Evolutionary conservation across 2,113 vertebrate species (phyloP).

Genomic region (Callaeas wilsoni): DNA sequence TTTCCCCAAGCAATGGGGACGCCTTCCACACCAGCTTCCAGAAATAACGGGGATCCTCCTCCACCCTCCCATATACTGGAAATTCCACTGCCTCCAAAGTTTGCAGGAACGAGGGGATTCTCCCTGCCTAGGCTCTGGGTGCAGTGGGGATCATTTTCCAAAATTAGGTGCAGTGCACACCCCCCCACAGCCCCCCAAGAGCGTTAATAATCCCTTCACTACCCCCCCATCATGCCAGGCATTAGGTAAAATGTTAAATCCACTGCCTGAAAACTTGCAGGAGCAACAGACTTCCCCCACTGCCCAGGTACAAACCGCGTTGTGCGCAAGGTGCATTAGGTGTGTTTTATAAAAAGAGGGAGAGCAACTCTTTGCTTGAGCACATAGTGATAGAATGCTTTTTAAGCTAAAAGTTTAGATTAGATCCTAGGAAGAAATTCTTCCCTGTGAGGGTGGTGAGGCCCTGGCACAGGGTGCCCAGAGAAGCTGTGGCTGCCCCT

Average conservation of each 20-base stretch:
- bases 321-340: background rate
- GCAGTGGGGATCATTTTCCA: background rate
- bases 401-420: background rate
- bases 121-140: background rate
- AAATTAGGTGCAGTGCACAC: background rate
- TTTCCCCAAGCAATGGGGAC: background rate
- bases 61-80: fast-evolving
- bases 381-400: background rate
- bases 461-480: background rate
- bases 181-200: background rate
- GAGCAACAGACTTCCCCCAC: background rate
- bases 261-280: background rate
- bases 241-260: too few species aligned
- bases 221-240: fast-evolving
- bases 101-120: background rate
- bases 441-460: background rate
- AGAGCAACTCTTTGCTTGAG: background rate
- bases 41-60: background rate
- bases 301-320: background rate
- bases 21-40: background rate
- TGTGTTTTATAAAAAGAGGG: too few species aligned
- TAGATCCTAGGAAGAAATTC: background rate
- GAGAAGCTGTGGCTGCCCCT: background rate
- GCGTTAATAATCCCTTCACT: background rate
- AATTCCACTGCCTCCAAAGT: background rate